Evolutionary conservation across 1,140 invertebrate genomes (phyloP).

Genomic region (Formica selysi): DNA sequence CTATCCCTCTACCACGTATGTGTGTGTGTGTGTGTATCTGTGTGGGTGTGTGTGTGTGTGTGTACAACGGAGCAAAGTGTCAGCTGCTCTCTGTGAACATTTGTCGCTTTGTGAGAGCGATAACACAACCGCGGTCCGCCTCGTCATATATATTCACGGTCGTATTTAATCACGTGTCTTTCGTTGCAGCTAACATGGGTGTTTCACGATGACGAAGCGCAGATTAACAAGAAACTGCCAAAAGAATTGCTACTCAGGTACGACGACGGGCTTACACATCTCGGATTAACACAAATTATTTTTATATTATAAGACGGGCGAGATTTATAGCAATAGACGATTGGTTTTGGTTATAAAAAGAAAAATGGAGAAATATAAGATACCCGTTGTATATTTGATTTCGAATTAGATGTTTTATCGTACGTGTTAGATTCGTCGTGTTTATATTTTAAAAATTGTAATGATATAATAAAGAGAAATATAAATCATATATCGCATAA

Average conservation of each 20-base stretch:
- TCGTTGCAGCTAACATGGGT: conserved; percentile 86
- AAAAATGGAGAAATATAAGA: neutral
- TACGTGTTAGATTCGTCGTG: neutral
- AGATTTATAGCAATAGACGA: too few species aligned
- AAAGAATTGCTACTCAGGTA: conserved; percentile 96
- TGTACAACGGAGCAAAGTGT: conserved; percentile 18
- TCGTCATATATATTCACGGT: neutral
- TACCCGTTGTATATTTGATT: neutral
- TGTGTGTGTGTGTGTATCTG: too few species aligned
- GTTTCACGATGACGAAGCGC: conserved; percentile 93
- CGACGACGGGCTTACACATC: neutral
- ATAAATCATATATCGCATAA: too few species aligned
- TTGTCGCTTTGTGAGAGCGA: conserved; percentile 26
- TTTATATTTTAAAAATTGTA: neutral
- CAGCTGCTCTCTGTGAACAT: conserved; percentile 8
- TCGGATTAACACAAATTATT: too few species aligned
- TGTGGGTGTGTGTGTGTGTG: too few species aligned
- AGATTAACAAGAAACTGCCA: conserved; percentile 98
- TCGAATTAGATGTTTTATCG: neutral
- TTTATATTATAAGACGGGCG: too few species aligned
- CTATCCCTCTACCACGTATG: too few species aligned
- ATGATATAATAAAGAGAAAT: too few species aligned
- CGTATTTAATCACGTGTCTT: conserved; percentile 63
- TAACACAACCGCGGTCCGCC: conserved; percentile 11
- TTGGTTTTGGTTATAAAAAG: too few species aligned